phyloP scores from a whole-genome alignment of 2,888 invertebrate species.

The Erebia ligea region DNA sequence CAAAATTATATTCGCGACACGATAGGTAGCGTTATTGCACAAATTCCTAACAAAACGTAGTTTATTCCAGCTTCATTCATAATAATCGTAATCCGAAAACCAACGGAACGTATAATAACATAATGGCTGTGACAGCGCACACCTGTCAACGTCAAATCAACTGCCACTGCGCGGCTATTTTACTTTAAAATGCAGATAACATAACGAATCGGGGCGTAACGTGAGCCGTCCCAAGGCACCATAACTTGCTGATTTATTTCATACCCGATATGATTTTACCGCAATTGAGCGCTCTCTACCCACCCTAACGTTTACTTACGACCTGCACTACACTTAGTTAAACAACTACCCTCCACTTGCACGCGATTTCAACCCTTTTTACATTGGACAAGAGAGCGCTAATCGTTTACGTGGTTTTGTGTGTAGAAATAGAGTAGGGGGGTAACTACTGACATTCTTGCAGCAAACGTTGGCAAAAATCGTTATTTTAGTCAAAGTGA shows the following conservation, averaged over 20 bases:
- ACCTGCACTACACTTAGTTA: slow-evolving; percentile 50
- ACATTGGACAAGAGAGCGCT: slow-evolving; percentile 20
- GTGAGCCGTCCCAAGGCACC: slow-evolving; percentile 65
- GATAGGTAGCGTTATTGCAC: background rate
- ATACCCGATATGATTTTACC: slow-evolving; percentile 77
- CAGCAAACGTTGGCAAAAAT: slow-evolving; percentile 27
- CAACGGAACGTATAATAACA: slow-evolving; percentile 40
- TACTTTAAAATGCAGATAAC: slow-evolving; percentile 77
- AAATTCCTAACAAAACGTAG: slow-evolving; percentile 3
- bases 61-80: slow-evolving; percentile 24
- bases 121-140: slow-evolving; percentile 55
- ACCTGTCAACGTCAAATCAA: slow-evolving; percentile 76
- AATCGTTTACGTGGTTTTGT: slow-evolving; percentile 22
- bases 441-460: slow-evolving; percentile 27
- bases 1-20: too few relatives aligned
- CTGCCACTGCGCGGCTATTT: slow-evolving; percentile 70
- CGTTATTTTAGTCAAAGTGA: slow-evolving; percentile 46
- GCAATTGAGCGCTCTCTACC: slow-evolving; percentile 66
- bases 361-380: slow-evolving; percentile 39
- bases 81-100: slow-evolving; percentile 35
- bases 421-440: slow-evolving; percentile 4
- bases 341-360: slow-evolving; percentile 25
- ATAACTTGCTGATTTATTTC: slow-evolving; percentile 76
- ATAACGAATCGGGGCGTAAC: slow-evolving; percentile 79
- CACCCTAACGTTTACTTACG: slow-evolving; percentile 46